A percentile compares a stretch with the other conserved stretches of the same genome.
These are phyloP conservation scores for Apotomis capreana DNA, from an alignment of 2,888 invertebrate genomes.

Conservation along the genomic window DNA sequence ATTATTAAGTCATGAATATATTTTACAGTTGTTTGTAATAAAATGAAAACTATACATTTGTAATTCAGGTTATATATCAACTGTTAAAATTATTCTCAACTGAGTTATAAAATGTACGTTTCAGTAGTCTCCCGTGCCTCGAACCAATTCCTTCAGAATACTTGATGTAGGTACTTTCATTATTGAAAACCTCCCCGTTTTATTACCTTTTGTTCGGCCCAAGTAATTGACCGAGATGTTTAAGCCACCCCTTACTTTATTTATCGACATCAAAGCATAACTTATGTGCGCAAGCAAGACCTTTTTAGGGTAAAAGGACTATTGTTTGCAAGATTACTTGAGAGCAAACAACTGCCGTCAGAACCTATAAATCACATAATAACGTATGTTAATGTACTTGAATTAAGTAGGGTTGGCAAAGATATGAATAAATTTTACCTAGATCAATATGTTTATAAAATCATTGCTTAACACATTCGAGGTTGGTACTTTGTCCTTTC, in stretches of 20 bases:
- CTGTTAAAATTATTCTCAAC: no score
- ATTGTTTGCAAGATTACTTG: constrained; percentile 15
- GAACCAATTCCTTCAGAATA: constrained; percentile 12
- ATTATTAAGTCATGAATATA: no score
- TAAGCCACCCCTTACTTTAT: constrained; percentile 23
- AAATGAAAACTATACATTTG: no score
- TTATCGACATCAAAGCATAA: constrained; percentile 30
- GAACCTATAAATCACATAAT: not conserved
- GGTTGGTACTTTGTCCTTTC: no score
- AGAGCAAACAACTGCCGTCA: not conserved
- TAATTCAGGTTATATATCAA: no score
- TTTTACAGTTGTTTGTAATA: no score
- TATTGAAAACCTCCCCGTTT: constrained; percentile 34
- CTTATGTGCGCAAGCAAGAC: not conserved
- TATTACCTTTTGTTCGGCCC: constrained; percentile 24
- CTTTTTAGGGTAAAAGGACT: constrained; percentile 16
- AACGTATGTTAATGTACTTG: not conserved
- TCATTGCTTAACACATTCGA: no score
- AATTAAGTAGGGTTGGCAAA: no score
- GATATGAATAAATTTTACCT: no score
- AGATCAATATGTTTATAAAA: no score
- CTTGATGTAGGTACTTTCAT: constrained; percentile 32
- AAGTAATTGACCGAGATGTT: constrained; percentile 32
- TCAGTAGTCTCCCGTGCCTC: not conserved
- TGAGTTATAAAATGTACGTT: no score